phyloP scores from a whole-genome alignment of 2,113 vertebrate genomes.

The Seriola aureovittata region DNA sequence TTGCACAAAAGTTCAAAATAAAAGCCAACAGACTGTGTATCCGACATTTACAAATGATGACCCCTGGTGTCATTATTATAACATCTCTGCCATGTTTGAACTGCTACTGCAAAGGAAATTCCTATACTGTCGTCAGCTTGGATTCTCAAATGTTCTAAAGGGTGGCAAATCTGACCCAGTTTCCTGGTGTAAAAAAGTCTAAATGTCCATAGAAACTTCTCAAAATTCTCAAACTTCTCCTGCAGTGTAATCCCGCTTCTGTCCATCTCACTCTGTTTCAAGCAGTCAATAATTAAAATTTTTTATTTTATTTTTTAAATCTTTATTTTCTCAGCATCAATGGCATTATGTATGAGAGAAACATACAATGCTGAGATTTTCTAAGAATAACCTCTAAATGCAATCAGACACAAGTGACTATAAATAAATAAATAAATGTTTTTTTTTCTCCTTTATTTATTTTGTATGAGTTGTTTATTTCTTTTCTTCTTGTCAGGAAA shows the following conservation, averaged over 20 bases:
- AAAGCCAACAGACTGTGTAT: neutral
- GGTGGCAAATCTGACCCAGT: constrained; percentile 35
- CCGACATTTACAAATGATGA: neutral
- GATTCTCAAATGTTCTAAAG: constrained; percentile 10
- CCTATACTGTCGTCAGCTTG: neutral
- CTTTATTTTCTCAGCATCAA: constrained; percentile 24
- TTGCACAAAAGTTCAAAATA: constrained; percentile 4
- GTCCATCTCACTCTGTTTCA: neutral
- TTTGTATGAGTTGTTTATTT: constrained; percentile 32
- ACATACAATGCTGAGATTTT: neutral
- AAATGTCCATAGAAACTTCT: constrained; percentile 21
- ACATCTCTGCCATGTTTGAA: neutral
- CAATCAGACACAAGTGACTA: constrained; percentile 16
- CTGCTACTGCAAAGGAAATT: neutral
- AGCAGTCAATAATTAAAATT: neutral
- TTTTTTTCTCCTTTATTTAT: neutral
- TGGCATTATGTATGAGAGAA: constrained; percentile 19
- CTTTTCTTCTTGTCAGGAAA: constrained; percentile 52
- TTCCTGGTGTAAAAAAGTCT: constrained; percentile 34
- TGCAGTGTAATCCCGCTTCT: constrained; percentile 2
- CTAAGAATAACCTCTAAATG: constrained; percentile 20
- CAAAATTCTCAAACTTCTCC: constrained; percentile 33
- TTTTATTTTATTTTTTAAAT: neutral
- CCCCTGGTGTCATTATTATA: neutral
- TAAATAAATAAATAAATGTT: constrained; percentile 27